Conservation (phyloP, 37 sponge, comb jelly and placozoan genomes). For the Cliona cf. orientalis region DNA sequence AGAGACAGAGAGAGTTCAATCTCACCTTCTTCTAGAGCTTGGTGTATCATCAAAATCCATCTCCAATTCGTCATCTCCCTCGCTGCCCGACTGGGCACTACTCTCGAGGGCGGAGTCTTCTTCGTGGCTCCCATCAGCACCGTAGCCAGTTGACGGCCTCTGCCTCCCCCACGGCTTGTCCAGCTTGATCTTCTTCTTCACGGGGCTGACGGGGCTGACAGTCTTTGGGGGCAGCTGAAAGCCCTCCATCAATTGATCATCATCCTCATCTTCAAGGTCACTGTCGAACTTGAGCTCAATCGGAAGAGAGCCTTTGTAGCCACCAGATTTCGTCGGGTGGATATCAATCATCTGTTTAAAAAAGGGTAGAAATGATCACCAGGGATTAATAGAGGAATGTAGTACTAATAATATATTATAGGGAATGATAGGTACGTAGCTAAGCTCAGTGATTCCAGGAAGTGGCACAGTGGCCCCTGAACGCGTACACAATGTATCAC, state of each 20-base stretch:
- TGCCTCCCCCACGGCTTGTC: neutral
- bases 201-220: neutral
- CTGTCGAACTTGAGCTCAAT: neutral
- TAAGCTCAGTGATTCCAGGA: no score
- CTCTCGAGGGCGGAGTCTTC: neutral
- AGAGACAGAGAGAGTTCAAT: neutral
- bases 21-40: neutral
- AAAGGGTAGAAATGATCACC: neutral
- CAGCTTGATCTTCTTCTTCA: slow-evolving; percentile 4
- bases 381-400: neutral
- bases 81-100: neutral
- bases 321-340: slow-evolving; percentile 36
- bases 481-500: no score
- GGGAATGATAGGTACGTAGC: no score
- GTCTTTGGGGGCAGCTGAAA: no score
- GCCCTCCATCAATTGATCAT: no score
- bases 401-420: neutral
- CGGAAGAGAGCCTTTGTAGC: slow-evolving; percentile 20
- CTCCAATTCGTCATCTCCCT: no score
- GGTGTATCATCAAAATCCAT: no score
- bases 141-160: no score
- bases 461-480: no score
- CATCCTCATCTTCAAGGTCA: neutral
- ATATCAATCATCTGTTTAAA: slow-evolving; percentile 33
- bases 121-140: neutral